phyloP scores from a whole-genome alignment of 2,113 vertebrate species.

The Hydrochoerus hydrochaeris region DNA sequence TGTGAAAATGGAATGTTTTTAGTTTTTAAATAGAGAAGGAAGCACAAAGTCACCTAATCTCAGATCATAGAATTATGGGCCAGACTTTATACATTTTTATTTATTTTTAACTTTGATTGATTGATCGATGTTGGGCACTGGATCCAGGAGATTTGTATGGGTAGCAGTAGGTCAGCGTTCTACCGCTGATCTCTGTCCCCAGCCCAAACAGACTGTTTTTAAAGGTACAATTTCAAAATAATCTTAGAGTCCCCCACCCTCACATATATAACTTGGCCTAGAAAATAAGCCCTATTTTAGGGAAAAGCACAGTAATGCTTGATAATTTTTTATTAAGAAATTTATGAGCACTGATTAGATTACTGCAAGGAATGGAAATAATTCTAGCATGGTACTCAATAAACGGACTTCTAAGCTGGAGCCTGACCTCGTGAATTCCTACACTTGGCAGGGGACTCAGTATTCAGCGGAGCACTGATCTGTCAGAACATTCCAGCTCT shows the following conservation, averaged over 20 bases:
- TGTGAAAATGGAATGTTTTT: background rate
- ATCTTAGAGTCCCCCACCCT: background rate
- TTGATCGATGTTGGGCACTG: background rate
- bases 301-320: background rate
- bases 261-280: background rate
- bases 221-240: slow-evolving; percentile 35
- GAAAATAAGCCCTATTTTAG: background rate
- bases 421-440: background rate
- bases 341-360: slow-evolving; percentile 53
- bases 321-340: background rate
- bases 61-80: background rate
- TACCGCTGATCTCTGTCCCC: background rate
- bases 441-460: background rate
- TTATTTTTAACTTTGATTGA: background rate
- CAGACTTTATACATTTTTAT: background rate
- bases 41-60: background rate
- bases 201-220: background rate
- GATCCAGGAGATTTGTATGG: background rate
- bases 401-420: slow-evolving; percentile 23
- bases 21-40: background rate
- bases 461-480: background rate
- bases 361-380: slow-evolving; percentile 51
- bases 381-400: slow-evolving; percentile 43
- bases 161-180: background rate
- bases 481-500: background rate